Conservation (phyloP, 2,888 invertebrate species). For the Homarus gammarus region DNA sequence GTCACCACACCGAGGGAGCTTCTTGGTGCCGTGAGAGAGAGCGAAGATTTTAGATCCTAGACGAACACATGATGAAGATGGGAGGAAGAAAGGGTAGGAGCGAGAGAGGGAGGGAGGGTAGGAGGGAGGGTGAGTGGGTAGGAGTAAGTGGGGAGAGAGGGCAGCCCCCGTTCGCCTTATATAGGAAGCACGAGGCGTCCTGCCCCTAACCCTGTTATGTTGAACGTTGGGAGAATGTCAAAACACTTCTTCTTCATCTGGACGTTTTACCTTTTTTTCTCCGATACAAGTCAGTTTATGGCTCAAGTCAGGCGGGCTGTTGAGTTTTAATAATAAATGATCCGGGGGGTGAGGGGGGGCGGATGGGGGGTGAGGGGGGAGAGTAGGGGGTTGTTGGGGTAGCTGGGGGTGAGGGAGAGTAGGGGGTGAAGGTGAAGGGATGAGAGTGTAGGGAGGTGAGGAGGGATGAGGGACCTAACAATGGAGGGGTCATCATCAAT, state of each 20-base stretch:
- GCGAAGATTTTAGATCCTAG: conserved; percentile 8
- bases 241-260: conserved; percentile 6
- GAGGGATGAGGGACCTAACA: neutral
- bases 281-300: neutral
- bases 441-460: neutral
- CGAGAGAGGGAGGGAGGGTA: too few species aligned
- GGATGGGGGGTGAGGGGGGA: neutral
- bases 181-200: conserved; percentile 22
- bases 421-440: too few species aligned
- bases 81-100: too few species aligned
- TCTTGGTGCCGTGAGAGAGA: neutral
- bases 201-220: conserved; percentile 34
- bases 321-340: neutral
- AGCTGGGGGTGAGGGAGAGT: too few species aligned
- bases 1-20: neutral
- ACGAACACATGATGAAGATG: conserved; percentile 24
- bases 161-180: conserved; percentile 26
- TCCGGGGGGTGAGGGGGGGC: neutral
- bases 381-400: too few species aligned
- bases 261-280: neutral
- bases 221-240: conserved; percentile 26
- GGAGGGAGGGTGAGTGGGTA: neutral
- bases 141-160: neutral
- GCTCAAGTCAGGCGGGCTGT: neutral
- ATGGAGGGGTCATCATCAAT: conserved; percentile 11